Conservation (phyloP, 1,140 invertebrate species). For the Drosophila aff. region DNA sequence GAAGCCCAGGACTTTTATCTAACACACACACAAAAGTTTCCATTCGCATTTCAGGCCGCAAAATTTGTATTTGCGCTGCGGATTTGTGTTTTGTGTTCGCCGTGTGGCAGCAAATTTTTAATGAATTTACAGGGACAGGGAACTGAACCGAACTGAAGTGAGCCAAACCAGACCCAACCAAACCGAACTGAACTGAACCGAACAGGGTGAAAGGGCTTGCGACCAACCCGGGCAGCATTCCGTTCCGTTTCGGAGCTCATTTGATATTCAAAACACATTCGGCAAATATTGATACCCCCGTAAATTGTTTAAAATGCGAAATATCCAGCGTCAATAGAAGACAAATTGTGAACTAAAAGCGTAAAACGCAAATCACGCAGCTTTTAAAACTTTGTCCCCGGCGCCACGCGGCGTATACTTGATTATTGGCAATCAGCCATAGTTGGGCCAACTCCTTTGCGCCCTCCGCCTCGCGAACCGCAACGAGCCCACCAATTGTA, state of each 20-base stretch:
- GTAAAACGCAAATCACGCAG: constrained; percentile 75
- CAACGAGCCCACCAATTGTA: constrained; percentile 67
- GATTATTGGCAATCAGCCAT: constrained; percentile 74
- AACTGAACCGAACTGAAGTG: constrained; percentile 1
- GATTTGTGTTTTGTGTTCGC: constrained; percentile 72
- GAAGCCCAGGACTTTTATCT: constrained; percentile 51
- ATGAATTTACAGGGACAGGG: constrained; percentile 70
- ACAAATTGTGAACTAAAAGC: constrained; percentile 78
- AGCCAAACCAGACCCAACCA: neutral
- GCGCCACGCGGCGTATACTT: constrained; percentile 63
- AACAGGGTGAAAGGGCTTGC: constrained; percentile 35
- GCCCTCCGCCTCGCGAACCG: neutral
- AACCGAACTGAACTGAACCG: constrained; percentile 4
- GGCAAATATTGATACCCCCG: constrained; percentile 82
- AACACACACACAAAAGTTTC: constrained; percentile 46
- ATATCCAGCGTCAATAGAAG: constrained; percentile 62
- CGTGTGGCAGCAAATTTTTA: constrained; percentile 78
- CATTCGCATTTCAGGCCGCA: constrained; percentile 64
- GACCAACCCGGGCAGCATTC: constrained; percentile 10
- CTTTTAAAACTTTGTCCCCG: constrained; percentile 61
- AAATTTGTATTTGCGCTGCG: constrained; percentile 77
- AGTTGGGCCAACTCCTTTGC: constrained; percentile 31
- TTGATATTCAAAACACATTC: constrained; percentile 84
- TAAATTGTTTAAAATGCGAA: constrained; percentile 84
- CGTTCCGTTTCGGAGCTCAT: constrained; percentile 49